Evolutionary conservation across 2,888 invertebrate genomes (phyloP).

Genomic region (Conops quadrifasciatus): DNA sequence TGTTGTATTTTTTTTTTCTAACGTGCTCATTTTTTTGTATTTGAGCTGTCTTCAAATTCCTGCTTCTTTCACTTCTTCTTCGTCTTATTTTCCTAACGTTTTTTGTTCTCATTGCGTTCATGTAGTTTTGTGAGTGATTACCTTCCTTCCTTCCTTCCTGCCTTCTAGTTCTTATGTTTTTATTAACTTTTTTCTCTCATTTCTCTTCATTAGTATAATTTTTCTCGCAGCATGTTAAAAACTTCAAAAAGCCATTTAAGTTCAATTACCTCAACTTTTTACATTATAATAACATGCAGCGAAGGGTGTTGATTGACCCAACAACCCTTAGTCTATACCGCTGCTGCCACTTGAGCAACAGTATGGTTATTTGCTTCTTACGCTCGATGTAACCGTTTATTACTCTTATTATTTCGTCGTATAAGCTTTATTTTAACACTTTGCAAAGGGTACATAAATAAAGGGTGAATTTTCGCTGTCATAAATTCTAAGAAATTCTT

Average conservation of each 20-base stretch:
- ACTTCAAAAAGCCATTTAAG: constrained; percentile 30
- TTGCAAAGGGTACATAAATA: too few relatives aligned
- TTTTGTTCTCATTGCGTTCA: background rate
- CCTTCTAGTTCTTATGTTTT: background rate
- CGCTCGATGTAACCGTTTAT: constrained; percentile 2
- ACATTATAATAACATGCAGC: too few relatives aligned
- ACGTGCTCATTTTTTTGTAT: background rate
- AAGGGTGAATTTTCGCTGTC: too few relatives aligned
- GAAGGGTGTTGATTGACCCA: too few relatives aligned
- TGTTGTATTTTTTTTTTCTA: background rate
- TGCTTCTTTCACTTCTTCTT: background rate
- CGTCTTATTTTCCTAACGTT: background rate
- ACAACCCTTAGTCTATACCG: too few relatives aligned
- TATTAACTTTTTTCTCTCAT: background rate
- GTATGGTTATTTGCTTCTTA: background rate
- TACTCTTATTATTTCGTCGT: background rate
- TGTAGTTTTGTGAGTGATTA: background rate
- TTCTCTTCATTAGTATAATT: constrained; percentile 21
- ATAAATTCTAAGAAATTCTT: too few relatives aligned
- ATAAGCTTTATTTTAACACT: too few relatives aligned
- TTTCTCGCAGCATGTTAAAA: constrained; percentile 21
- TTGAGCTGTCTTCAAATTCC: background rate
- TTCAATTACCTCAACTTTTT: constrained; percentile 25
- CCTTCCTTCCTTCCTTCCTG: background rate
- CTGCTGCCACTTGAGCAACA: too few relatives aligned